phyloP scores from a whole-genome alignment of 2,113 vertebrate genomes.

The Serinus canaria region DNA sequence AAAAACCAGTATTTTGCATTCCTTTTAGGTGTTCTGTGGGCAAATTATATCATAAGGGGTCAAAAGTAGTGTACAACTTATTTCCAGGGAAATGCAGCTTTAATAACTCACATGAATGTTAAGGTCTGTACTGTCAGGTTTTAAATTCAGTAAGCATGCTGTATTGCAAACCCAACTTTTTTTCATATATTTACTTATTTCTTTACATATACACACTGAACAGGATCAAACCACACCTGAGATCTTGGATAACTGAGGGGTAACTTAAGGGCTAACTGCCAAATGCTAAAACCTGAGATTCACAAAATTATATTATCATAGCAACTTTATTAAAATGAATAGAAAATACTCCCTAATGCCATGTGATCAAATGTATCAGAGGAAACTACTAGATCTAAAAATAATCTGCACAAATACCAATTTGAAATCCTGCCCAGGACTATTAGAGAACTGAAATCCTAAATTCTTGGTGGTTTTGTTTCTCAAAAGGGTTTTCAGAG shows the following conservation, averaged over 20 bases:
- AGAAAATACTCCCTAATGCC: neutral
- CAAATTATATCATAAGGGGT: neutral
- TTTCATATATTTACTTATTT: rapidly evolving
- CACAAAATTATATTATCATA: neutral
- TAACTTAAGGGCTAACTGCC: neutral
- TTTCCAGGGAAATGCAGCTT: neutral
- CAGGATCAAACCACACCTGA: neutral
- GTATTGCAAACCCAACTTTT: neutral
- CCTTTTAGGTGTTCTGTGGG: neutral
- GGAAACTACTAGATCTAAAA: neutral
- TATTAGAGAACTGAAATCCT: neutral
- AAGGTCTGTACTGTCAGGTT: neutral
- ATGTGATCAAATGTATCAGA: neutral
- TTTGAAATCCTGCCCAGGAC: neutral
- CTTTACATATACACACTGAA: neutral
- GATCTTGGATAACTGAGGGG: neutral
- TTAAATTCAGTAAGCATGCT: neutral
- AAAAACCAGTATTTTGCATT: neutral
- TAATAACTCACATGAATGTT: neutral
- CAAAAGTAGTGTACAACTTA: neutral
- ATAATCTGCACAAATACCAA: neutral
- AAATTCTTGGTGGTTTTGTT: neutral
- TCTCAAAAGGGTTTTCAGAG: neutral
- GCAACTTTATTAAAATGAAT: neutral
- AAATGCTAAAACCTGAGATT: neutral